These are phyloP conservation scores for Cryptus viduatorius DNA, from an alignment of 2,888 invertebrate species.

Conservation along the genomic window DNA sequence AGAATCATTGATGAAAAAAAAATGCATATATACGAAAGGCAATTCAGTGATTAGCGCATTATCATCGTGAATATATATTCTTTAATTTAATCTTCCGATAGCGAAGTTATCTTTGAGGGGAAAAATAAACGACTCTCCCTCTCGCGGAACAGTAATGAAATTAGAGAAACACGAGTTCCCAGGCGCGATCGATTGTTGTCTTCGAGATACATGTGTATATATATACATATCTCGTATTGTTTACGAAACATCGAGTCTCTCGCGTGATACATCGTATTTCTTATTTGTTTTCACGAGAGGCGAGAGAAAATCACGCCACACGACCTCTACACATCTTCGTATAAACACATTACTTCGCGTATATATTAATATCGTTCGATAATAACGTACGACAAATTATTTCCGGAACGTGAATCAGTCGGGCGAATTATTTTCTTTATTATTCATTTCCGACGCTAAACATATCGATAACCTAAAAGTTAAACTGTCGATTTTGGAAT, in stretches of 20 bases:
- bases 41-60: neutral
- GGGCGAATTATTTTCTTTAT: neutral
- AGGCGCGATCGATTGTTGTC: neutral
- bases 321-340: no score
- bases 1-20: neutral
- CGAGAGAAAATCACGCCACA: no score
- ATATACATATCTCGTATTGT: no score
- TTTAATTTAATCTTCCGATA: neutral
- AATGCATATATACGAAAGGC: neutral
- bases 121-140: constrained; percentile 23
- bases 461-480: no score
- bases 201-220: no score
- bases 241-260: neutral
- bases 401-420: neutral
- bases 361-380: neutral
- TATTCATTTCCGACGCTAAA: neutral
- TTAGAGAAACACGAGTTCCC: neutral
- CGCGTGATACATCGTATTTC: constrained; percentile 5
- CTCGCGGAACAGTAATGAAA: constrained; percentile 2
- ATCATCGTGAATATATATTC: neutral
- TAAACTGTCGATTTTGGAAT: no score
- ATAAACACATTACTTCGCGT: neutral
- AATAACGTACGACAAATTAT: neutral
- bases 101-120: constrained; percentile 39
- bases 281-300: neutral